phyloP scores from a whole-genome alignment of 2,888 invertebrate species.

The Drosophila macrospina region DNA sequence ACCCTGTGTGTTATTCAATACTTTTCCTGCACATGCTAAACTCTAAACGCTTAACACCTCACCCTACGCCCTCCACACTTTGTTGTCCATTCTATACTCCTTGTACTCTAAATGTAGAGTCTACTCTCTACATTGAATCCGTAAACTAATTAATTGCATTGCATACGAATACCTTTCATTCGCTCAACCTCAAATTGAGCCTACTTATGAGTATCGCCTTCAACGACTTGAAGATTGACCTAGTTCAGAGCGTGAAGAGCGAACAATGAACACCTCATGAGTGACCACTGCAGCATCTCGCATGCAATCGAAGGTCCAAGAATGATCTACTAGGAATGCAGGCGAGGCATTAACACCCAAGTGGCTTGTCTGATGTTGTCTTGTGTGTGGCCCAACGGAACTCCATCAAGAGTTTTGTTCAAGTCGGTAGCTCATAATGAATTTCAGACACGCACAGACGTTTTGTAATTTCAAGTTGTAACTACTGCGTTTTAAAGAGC shows the following conservation, averaged over 20 bases:
- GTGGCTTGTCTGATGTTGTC: slow-evolving; percentile 29
- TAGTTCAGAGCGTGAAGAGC: slow-evolving; percentile 59
- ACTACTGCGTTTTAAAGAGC: slow-evolving; percentile 72
- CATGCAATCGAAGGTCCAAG: slow-evolving; percentile 31
- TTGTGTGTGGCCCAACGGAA: slow-evolving; percentile 50
- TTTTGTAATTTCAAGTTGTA: slow-evolving; percentile 82
- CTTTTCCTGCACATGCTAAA: no score
- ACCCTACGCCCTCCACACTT: neutral
- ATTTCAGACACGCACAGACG: slow-evolving; percentile 83
- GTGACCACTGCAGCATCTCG: slow-evolving; percentile 23
- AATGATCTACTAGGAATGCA: slow-evolving; percentile 27
- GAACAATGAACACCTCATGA: slow-evolving; percentile 74
- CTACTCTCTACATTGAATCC: no score
- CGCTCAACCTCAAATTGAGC: slow-evolving; percentile 13
- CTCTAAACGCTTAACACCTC: no score
- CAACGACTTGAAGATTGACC: slow-evolving; percentile 67
- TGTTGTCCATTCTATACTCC: no score
- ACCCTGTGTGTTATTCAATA: no score
- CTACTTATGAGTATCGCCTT: slow-evolving; percentile 10
- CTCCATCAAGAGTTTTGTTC: slow-evolving; percentile 41
- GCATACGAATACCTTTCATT: slow-evolving; percentile 7
- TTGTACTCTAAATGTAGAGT: no score
- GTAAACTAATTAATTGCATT: neutral
- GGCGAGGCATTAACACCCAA: slow-evolving; percentile 63
- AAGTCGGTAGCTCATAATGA: slow-evolving; percentile 71